Conservation (phyloP, 2,888 invertebrate genomes). For the Ormia ochracea region DNA sequence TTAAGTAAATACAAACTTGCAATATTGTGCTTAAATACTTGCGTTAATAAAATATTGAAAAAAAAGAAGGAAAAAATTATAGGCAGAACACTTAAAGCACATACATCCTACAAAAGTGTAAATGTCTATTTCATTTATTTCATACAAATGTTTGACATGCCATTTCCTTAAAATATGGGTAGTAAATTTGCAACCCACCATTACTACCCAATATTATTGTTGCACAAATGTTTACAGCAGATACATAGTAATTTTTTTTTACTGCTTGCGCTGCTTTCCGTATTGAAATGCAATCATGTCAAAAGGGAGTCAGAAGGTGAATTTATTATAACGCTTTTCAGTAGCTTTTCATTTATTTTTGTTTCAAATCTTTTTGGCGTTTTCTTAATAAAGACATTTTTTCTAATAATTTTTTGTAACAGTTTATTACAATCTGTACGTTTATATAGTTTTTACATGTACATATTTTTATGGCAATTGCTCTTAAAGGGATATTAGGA, state of each 20-base stretch:
- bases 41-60: not conserved
- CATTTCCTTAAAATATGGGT: slow-evolving; percentile 51
- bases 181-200: slow-evolving; percentile 54
- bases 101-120: slow-evolving; percentile 53
- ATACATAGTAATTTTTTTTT: not conserved
- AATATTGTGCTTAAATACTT: not conserved
- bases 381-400: slow-evolving; percentile 41
- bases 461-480: not conserved
- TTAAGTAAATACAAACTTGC: not conserved
- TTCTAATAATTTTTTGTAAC: not conserved
- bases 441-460: not conserved
- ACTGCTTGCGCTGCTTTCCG: not conserved
- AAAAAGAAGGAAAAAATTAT: not conserved
- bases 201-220: slow-evolving; percentile 13
- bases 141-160: slow-evolving; percentile 46
- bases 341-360: slow-evolving; percentile 28
- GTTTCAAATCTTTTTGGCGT: not conserved
- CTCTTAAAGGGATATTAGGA: slow-evolving; percentile 42
- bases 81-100: slow-evolving; percentile 52
- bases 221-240: not conserved
- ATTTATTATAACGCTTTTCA: slow-evolving; percentile 50
- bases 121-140: slow-evolving; percentile 6
- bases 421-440: not conserved
- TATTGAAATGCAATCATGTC: slow-evolving; percentile 33
- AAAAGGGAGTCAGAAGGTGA: slow-evolving; percentile 52